Evolutionary conservation across 2,113 vertebrate species (phyloP), one percentile per base, ranked within the genome.

Genomic region (Trichomycterus rosablanca): DNA sequence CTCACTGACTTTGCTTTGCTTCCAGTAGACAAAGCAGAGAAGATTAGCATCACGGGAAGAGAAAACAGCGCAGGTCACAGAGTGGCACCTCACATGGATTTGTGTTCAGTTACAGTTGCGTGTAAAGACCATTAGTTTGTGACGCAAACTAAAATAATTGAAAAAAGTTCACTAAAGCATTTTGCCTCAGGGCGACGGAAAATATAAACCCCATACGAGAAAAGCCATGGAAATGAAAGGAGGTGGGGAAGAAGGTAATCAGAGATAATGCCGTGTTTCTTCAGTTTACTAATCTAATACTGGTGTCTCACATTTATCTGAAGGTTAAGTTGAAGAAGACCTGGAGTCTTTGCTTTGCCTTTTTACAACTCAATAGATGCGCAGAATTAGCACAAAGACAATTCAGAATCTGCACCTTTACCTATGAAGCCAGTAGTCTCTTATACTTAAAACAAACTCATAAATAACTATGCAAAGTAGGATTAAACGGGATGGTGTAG

Each of bases 21-120:
- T 74, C 60, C 72, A 26, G 22, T 45, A 76, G 79, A 84, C 80
- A 83, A 84, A 82, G 75, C 76, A 75, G 76, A 74, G 67, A 67
- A 79, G 82, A 84, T 83, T 80, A 80, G 65, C 61, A 73, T 39
- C 63, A 52, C 58, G 71, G 77, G 76, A 79, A 49, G 5, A 28
- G 30, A 51, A 66, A 66, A 18, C 10, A 34, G 54, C 58, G 23
- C 11, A 12, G n/a, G n/a, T n/a, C n/a, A n/a, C n/a, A n/a, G n/a
- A n/a, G 18, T 46, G 55, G 19, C 22, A 32, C 32, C 70, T 48
- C 56, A 46, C 30, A 52, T 46, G 39, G 43, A 28, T 30, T 10
- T 63, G 48, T 62, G 49, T 59, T 37, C 48, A 46, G 63, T 63
- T 68, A 72, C 42, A 63, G 54, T 58, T 63, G 49, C 50, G 49